Evolutionary conservation across 2,888 invertebrate species (phyloP), one percentile per base, ranked within the genome.

Genomic region (Caenorhabditis wallacei): DNA sequence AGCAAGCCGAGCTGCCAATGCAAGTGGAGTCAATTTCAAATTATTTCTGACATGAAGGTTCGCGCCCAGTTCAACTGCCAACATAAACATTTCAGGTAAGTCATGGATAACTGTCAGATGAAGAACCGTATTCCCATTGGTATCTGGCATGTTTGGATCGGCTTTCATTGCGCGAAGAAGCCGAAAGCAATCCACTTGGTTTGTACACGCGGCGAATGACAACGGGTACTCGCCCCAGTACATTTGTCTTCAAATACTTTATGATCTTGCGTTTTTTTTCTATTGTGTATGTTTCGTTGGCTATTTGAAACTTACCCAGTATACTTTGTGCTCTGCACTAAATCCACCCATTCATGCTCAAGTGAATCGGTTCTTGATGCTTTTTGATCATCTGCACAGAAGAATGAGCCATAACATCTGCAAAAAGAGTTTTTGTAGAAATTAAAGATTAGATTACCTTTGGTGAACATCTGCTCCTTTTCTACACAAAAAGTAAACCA

Each of bases 221-320:
- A 98, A 93, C 0, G 98, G 97, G 93, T 97, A 98, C 93, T 99
- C 98, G 22, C 98, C 98, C 97, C 98, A 98, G 92, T 99, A 99
- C 1, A 97, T 97, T 92, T 97, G 97, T 7, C 97, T 96, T 92
- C 20, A 82, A 66, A n/a, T 26, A 68, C 13, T 63, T 56, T 56
- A 66, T 66, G 66, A 66, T 53, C 66, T 53, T 66, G 37, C 37
- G 51, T n/a, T 53, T 37, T 53, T 20, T 64, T 18, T 30, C 30
- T 10, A 35, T 35, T 40, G 30, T 30, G 16, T 48, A n/a, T 2
- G 43, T n/a, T 18, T 48, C 18, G 18, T 18, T 18, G 46, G 8
- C 10, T 18, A 8, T 43, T 11, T 20, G 5, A 20, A 40, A 56
- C 74, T 59, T 43, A 95, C 95, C 96, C 96, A 88, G 95, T 94